Percentiles rank a stretch among this genome's conserved stretches.
These are phyloP conservation scores for Nyctereutes procyonoides DNA, from an alignment of 2,113 vertebrate species.

Conservation along the genomic window DNA sequence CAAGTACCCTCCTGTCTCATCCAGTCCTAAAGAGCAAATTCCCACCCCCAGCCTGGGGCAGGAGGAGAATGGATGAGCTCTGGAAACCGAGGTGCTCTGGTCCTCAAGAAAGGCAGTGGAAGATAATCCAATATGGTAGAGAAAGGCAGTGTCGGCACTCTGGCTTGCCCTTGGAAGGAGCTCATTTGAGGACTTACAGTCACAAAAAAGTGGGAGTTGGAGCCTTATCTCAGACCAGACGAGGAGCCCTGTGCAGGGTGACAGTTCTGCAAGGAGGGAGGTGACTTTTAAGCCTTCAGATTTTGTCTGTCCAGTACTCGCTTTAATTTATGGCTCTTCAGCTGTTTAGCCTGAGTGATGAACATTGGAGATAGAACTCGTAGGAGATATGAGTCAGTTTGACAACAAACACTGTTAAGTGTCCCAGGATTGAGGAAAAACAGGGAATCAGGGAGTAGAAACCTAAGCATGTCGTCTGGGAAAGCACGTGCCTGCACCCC, in stretches of 20 bases:
- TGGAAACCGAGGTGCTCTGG: neutral
- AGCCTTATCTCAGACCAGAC: neutral
- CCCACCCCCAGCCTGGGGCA: rapidly evolving
- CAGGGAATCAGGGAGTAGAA: neutral
- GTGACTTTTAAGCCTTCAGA: neutral
- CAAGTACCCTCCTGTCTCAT: neutral
- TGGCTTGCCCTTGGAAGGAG: neutral
- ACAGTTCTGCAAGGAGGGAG: no score
- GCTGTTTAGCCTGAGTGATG: neutral
- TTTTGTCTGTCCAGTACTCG: neutral
- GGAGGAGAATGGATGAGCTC: neutral
- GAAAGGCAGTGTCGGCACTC: no score
- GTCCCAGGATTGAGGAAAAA: neutral
- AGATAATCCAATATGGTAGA: neutral
- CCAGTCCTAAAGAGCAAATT: neutral
- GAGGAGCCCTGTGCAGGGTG: neutral
- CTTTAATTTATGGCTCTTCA: neutral
- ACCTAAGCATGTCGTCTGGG: neutral
- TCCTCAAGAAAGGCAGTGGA: neutral
- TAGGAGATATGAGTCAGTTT: neutral
- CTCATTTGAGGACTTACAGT: neutral
- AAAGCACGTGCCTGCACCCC: neutral
- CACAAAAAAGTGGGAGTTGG: neutral
- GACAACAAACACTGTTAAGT: neutral
- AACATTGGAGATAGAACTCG: neutral